Evolutionary conservation across 1,140 invertebrate species (phyloP), one percentile per base, ranked within the genome.

Genomic region (Atta colombica): DNA sequence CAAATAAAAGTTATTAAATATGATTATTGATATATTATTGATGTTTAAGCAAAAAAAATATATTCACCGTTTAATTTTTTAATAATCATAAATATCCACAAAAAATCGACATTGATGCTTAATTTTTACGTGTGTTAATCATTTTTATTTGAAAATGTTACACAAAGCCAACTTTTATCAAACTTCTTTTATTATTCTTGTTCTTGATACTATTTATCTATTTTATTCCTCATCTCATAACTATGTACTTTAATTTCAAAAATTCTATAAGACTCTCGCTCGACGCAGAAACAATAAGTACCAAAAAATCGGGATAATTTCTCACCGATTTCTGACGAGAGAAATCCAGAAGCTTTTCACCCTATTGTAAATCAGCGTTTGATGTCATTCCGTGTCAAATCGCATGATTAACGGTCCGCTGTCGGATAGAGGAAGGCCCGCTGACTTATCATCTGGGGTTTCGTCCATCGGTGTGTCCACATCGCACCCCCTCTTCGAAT

Each of bases 351-450:
- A 45, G 65, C 77, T 90, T 65, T 87, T 68, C 88, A 86, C 69
- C 77, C 89, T 88, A 91, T 87, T 93, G 91, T 93, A 93, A 93
- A 91, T 92, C 92, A 90, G 88, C 92, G 93, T 94, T 94, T 93
- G 91, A 92, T 92, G 93, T 94, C 92, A 92, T 88, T 89, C 78
- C 86, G 90, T 90, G 92, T 93, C 93, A 93, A 86, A 91, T 91
- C 91, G 87, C 91, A 93, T 94, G 94, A 94, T 94, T 94, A 94
- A 94, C 93, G 93, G 91, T 87, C 77, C 88, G 66, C 66, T 86
- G 89, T 89, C 89, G 88, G 85, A 78, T 55, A 84, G 60, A 81
- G 80, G 78, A 86, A 77, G 77, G 78, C 77, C 63, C 78, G 81
- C 77, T 66, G 82, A 88, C 86, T 90, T 68, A 63, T 78, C 78